Base-by-base conservation (phyloP, 2,888 invertebrate species). In the Camponotus fellah region DNA sequence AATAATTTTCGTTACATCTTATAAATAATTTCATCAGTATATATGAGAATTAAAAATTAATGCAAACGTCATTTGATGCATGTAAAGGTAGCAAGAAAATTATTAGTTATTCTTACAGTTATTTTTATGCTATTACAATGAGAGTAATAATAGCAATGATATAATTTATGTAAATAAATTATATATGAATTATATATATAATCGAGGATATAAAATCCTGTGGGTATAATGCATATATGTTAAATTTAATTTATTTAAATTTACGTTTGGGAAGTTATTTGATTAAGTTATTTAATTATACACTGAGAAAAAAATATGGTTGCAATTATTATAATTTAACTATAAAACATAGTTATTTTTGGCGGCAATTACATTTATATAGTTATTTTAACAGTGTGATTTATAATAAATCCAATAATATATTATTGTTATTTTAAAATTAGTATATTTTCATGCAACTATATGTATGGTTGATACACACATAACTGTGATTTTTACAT, bases 221-320 rank as follows among this genome's bases (percentile, higher is more conserved):
- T 53, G n/a, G 0, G 0, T n/a, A 53, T 14, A n/a, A 49, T 17
- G 17, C 49, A 14, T 40, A 3, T 40, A 5, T 26, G 0, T 43
- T 60, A 43, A 74, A 74, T 2, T 60, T 32, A 77, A 66, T 66
- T 53, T 56, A 56, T 66, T 53, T 2, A 3, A 56, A 40, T 32
- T 5, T 53, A 21, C 17, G 17, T 26, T 49, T 64, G 10, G 14
- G 1, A 12, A 14, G 10, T 37, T 37, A 6, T 17, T 76, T 49
- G 32, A 43, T 77, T 56, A n/a, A 62, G 10, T 37, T 37, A 6
- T 17, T 76, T 49, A 40, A 43, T 77, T 46, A 26, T 26, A 26
- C 26, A 26, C 26, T 26, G 26, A 26, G 26, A 26, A 0, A 26
- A 26, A 26, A 26, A 26, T 26, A 26, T 26, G 26, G 26, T 26